Evolutionary conservation across 2,888 invertebrate species (phyloP), one percentile per base, ranked within the genome.

Genomic region (Drosophila peninsularis): DNA sequence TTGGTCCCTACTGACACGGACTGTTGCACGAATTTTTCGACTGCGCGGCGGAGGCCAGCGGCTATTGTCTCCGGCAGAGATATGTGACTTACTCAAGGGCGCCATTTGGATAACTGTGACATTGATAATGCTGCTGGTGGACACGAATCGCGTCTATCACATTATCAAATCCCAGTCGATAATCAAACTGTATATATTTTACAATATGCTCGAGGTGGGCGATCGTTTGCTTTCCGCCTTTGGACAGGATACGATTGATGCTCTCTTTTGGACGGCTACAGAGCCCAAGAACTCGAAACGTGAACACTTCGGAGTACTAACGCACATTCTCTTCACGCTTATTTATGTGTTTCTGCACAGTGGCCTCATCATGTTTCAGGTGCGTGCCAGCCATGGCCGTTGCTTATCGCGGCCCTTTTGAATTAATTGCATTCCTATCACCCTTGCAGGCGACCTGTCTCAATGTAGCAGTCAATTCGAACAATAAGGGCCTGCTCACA

Each of bases 381-480:
- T 99, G 34, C 98, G 98, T 50, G 27, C 27, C 24, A 24, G 24
- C 7, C 27, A 7, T 30, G 27, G 27, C 27, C 7, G 6, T 7
- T 7, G 27, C 7, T 6, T 7, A 30, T 30, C 27, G 27, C 27
- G 27, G 6, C 27, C 27, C 27, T 30, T 7, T 7, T 30, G 7
- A 30, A 30, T 30, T 6, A 30, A 10, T n/a, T 17, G 6, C 9
- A 21, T 41, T 17, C 60, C 2, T 5, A 21, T 30, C 39, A 21
- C 30, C 24, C 24, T 36, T 71, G 3, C 97, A 99, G 96, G 99
- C 99, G 27, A 99, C 99, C 42, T 98, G 99, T 11, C 94, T 99
- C 19, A 99, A 99, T 94, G 99, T 99, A 58, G 99, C 99, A 13
- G 98, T 99, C 84, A 99, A 99, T 93, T 98, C 99, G 0, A 99